phyloP scores from a whole-genome alignment of 1,140 invertebrate genomes.

The Drosophila carrolli region DNA sequence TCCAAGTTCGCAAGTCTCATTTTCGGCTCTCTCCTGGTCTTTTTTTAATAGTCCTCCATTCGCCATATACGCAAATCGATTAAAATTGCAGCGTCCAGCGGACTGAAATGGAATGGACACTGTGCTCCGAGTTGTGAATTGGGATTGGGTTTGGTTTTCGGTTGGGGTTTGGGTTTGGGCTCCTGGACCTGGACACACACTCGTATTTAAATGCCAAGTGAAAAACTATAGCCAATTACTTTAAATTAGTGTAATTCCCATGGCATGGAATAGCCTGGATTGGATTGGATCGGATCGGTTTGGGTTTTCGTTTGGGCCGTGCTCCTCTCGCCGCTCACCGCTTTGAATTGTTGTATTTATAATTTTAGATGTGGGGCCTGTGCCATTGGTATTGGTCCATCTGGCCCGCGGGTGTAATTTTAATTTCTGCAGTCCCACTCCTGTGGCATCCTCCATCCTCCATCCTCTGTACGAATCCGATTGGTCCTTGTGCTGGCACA shows the following conservation, averaged over 20 bases:
- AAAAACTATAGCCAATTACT: slow-evolving; percentile 84
- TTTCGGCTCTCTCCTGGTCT: slow-evolving; percentile 67
- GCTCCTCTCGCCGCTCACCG: background rate
- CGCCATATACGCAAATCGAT: slow-evolving; percentile 84
- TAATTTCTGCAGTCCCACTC: slow-evolving; percentile 68
- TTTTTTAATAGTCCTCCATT: slow-evolving; percentile 79
- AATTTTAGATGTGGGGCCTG: slow-evolving; percentile 59
- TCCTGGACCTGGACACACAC: slow-evolving; percentile 24
- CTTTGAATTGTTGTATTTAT: slow-evolving; percentile 64
- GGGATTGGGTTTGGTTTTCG: background rate
- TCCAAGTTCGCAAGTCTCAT: slow-evolving; percentile 62
- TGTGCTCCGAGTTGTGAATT: background rate
- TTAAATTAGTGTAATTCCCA: slow-evolving; percentile 84
- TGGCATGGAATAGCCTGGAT: slow-evolving; percentile 54
- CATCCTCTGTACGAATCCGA: slow-evolving; percentile 23
- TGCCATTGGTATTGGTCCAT: slow-evolving; percentile 31
- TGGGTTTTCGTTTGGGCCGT: slow-evolving; percentile 7
- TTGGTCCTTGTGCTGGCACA: slow-evolving; percentile 47
- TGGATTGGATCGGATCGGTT: slow-evolving; percentile 50
- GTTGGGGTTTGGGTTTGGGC: background rate
- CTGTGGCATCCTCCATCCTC: slow-evolving; percentile 9
- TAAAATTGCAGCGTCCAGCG: slow-evolving; percentile 67
- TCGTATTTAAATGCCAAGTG: slow-evolving; percentile 82
- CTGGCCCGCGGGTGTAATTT: slow-evolving; percentile 83
- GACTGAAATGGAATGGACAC: slow-evolving; percentile 24